Conservation (phyloP, 2,888 invertebrate genomes). For the Cephalotes varians region DNA sequence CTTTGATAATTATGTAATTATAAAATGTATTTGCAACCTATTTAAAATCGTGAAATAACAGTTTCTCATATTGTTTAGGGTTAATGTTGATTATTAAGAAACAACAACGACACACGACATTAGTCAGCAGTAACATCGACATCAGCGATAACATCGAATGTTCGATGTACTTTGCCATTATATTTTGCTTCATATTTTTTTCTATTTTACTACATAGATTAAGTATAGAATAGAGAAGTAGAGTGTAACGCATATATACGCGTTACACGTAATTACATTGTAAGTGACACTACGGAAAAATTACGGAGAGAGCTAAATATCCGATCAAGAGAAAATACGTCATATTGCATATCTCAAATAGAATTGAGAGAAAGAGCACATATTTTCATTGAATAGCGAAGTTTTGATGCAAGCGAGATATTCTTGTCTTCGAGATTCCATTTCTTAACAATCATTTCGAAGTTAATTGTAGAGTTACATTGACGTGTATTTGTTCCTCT, state of each 20-base stretch:
- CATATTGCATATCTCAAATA: neutral
- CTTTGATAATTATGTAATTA: neutral
- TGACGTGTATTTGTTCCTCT: neutral
- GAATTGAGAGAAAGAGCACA: constrained; percentile 40
- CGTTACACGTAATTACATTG: constrained; percentile 28
- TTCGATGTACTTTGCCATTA: constrained; percentile 66
- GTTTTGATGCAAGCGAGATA: constrained; percentile 22
- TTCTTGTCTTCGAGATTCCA: constrained; percentile 9
- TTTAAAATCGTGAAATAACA: neutral
- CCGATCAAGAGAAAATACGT: constrained; percentile 37
- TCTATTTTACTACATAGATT: constrained; percentile 61
- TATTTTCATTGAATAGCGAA: constrained; percentile 27
- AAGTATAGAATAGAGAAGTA: constrained; percentile 68
- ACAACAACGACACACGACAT: constrained; percentile 85
- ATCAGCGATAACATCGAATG: constrained; percentile 79
- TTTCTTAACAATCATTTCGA: neutral
- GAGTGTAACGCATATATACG: constrained; percentile 23
- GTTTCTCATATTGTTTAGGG: constrained; percentile 45
- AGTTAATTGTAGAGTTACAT: neutral
- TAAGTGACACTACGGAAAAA: constrained; percentile 48
- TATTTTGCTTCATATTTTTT: constrained; percentile 57
- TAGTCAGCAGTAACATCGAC: constrained; percentile 80
- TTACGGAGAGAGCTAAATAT: constrained; percentile 48
- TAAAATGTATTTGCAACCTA: neutral
- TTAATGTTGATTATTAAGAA: constrained; percentile 82